These are phyloP conservation scores for Paraescarpia echinospica DNA, from an alignment of 1,140 invertebrate species.

Conservation along the genomic window DNA sequence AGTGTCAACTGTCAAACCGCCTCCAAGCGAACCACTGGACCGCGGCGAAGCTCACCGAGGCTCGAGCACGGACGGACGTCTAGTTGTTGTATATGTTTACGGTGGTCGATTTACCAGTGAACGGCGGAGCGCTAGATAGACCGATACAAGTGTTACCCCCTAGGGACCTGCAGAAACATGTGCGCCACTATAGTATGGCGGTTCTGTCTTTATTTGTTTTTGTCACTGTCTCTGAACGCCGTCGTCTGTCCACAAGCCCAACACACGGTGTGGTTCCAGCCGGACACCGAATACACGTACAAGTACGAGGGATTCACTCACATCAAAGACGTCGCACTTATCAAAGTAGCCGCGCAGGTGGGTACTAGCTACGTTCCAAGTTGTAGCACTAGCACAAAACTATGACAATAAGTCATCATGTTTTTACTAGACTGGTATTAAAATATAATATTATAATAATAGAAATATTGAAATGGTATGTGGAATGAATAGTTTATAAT, in stretches of 20 bases:
- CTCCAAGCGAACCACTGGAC: neutral
- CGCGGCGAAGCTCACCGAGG: neutral
- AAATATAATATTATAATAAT: too few species aligned
- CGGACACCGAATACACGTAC: neutral
- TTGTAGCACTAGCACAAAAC: too few species aligned
- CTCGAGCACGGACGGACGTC: neutral
- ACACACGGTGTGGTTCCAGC: neutral
- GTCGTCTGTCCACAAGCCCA: neutral
- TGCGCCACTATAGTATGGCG: neutral
- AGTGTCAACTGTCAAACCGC: too few species aligned
- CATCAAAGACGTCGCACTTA: neutral
- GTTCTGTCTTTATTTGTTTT: neutral
- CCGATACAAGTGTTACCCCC: neutral
- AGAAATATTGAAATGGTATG: too few species aligned
- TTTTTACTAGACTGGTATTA: too few species aligned
- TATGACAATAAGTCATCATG: too few species aligned
- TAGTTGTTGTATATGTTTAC: neutral
- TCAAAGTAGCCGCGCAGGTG: neutral
- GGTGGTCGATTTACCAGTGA: neutral
- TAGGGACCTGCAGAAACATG: neutral
- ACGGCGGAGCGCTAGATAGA: neutral
- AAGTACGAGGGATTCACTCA: neutral
- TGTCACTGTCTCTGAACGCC: neutral
- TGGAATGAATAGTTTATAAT: too few species aligned
- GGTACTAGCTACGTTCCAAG: neutral